Evolutionary conservation across 2,888 invertebrate species (phyloP).

Genomic region (Aspidiotus rigidus): DNA sequence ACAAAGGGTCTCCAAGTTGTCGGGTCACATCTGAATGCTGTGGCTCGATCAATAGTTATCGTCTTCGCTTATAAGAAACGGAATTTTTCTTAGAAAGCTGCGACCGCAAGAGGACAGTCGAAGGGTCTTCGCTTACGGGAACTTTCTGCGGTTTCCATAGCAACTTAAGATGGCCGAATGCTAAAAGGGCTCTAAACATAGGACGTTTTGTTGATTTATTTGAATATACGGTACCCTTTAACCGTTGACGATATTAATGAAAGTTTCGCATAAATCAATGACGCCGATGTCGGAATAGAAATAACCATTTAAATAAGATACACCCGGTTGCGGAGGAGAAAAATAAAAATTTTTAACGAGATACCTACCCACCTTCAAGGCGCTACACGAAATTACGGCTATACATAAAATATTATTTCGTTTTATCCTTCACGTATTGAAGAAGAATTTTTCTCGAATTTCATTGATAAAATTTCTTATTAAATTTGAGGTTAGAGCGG

Average conservation of each 20-base stretch:
- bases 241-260: constrained; percentile 33
- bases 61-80: constrained; percentile 32
- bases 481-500: no score
- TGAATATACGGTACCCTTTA: constrained; percentile 31
- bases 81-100: constrained; percentile 33
- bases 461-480: no score
- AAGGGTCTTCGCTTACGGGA: constrained; percentile 29
- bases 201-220: constrained; percentile 33
- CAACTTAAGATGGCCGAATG: constrained; percentile 33
- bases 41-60: constrained; percentile 29
- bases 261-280: constrained; percentile 32
- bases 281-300: constrained; percentile 23
- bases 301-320: constrained; percentile 21
- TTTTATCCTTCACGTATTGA: no score
- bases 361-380: no score
- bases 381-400: no score
- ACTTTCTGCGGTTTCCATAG: constrained; percentile 33
- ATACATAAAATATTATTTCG: no score
- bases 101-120: constrained; percentile 4
- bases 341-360: no score
- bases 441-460: no score
- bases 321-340: background rate
- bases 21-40: constrained; percentile 21
- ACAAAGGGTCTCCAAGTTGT: constrained; percentile 6
- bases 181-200: constrained; percentile 31